Evolutionary conservation across 2,113 vertebrate genomes (phyloP).

Genomic region (Edolisoma coerulescens): DNA sequence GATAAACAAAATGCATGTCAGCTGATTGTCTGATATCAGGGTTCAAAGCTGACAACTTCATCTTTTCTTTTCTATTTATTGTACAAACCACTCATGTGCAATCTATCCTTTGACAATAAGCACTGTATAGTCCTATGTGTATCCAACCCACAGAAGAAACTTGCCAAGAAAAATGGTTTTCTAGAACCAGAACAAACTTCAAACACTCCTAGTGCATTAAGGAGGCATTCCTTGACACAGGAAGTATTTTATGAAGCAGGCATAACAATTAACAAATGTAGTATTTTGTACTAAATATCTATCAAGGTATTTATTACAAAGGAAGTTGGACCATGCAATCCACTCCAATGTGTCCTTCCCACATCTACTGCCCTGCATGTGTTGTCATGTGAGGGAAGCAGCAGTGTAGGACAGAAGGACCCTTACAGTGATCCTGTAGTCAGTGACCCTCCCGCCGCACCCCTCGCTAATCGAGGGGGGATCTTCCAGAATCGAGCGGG

Average conservation of each 20-base stretch:
- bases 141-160: neutral
- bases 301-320: neutral
- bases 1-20: neutral
- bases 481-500: constrained; percentile 94
- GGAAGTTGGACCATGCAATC: neutral
- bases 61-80: neutral
- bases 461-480: constrained; percentile 98
- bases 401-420: neutral
- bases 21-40: neutral
- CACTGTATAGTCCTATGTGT: accelerated
- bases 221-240: neutral
- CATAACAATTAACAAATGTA: neutral
- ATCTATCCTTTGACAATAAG: neutral
- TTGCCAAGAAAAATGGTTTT: neutral
- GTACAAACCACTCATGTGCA: neutral
- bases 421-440: constrained; percentile 96
- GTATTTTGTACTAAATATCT: neutral
- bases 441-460: constrained; percentile 94
- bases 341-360: neutral
- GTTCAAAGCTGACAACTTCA: neutral
- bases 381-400: neutral
- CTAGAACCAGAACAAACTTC: neutral
- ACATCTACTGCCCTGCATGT: neutral
- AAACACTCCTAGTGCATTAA: neutral
- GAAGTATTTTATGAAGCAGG: neutral